Conservation (phyloP, 2,113 vertebrate species). For the Arothron firmamentum region DNA sequence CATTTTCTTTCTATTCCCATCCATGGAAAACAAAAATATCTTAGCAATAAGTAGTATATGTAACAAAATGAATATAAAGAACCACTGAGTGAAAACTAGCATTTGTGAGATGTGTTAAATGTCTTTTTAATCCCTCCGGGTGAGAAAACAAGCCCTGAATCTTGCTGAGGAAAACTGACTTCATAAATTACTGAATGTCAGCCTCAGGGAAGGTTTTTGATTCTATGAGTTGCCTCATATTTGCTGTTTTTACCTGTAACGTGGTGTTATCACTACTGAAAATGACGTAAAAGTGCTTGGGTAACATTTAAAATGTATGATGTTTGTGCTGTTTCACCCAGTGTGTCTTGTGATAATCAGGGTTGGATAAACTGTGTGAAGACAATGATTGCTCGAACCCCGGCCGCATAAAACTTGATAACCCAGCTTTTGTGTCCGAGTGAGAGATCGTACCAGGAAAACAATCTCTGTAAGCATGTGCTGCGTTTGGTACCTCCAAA, state of each 20-base stretch:
- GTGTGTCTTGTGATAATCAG: background rate
- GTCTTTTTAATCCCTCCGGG: background rate
- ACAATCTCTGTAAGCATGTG: constrained; percentile 60
- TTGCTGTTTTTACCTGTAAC: background rate
- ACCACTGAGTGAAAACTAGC: constrained; percentile 19
- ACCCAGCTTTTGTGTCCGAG: constrained; percentile 16
- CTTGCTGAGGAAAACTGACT: too few species aligned
- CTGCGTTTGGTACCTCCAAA: constrained; percentile 63
- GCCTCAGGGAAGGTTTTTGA: too few species aligned
- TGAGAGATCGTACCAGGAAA: constrained; percentile 26
- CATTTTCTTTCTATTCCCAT: constrained; percentile 7
- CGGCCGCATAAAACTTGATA: constrained; percentile 1
- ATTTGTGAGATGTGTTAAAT: constrained; percentile 4
- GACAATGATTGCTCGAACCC: too few species aligned
- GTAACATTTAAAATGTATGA: too few species aligned
- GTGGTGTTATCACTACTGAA: background rate
- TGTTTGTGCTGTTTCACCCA: background rate
- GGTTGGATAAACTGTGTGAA: background rate
- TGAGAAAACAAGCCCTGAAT: background rate
- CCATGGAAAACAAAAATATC: constrained; percentile 22
- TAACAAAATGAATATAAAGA: constrained; percentile 16
- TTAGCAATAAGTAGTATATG: constrained; percentile 48
- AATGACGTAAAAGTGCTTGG: too few species aligned
- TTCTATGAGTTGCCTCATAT: too few species aligned
- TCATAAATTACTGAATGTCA: too few species aligned